phyloP scores from a whole-genome alignment of 2,888 invertebrate species.

The Lycophotia porphyrea region DNA sequence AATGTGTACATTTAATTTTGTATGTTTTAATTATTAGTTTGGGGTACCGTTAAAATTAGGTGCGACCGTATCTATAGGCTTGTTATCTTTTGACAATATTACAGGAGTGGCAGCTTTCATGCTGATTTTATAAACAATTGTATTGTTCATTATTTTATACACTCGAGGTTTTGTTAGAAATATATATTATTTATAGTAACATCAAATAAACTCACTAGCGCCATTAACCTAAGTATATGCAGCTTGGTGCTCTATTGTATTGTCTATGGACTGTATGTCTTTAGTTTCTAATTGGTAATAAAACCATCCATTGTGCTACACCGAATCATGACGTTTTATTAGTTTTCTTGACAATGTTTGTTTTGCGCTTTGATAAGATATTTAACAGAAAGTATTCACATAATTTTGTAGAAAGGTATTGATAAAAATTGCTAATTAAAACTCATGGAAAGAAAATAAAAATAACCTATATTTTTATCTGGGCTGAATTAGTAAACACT shows the following conservation, averaged over 20 bases:
- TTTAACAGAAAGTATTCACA: too few species aligned
- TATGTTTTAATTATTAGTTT: constrained; percentile 67
- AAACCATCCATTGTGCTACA: too few species aligned
- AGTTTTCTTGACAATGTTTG: not conserved
- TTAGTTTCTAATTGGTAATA: too few species aligned
- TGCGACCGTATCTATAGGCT: constrained; percentile 35
- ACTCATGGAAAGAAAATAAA: too few species aligned
- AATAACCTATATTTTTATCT: not conserved
- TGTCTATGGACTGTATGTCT: too few species aligned
- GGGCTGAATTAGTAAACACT: not conserved
- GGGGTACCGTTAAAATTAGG: constrained; percentile 54
- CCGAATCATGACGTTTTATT: too few species aligned
- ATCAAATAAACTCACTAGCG: too few species aligned
- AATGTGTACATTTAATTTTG: constrained; percentile 70
- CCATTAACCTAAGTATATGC: too few species aligned
- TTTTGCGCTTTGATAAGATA: not conserved
- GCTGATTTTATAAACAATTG: constrained; percentile 42
- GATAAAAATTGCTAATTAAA: not conserved
- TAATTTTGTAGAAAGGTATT: too few species aligned
- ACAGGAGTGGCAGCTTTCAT: constrained; percentile 29
- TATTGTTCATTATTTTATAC: constrained; percentile 21
- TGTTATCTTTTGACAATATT: constrained; percentile 26
- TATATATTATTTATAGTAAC: too few species aligned
- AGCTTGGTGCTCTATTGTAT: too few species aligned
- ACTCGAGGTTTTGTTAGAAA: too few species aligned